A percentile compares a stretch with the other conserved stretches of the same genome.
These are phyloP conservation scores for Linnaemya tessellans DNA, from an alignment of 2,888 invertebrate species.

Conservation along the genomic window DNA sequence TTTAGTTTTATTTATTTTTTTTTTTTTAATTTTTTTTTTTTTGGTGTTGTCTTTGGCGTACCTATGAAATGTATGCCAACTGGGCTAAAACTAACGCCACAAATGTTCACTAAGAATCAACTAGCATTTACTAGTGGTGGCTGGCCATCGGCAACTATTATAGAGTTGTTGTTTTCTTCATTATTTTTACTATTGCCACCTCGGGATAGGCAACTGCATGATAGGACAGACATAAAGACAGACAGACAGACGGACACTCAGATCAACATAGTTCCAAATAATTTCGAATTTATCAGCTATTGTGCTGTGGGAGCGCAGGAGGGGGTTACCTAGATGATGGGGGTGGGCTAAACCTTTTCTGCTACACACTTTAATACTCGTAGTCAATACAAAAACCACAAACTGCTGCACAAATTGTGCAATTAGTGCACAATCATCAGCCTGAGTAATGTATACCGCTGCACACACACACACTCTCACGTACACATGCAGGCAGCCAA, in stretches of 20 bases:
- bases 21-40: slow-evolving; percentile 57
- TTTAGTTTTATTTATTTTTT: too few species aligned
- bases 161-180: slow-evolving; percentile 30
- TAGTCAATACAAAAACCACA: slow-evolving; percentile 45
- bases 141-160: slow-evolving; percentile 70
- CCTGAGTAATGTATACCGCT: slow-evolving; percentile 69
- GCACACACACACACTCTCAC: background rate
- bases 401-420: slow-evolving; percentile 72
- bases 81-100: slow-evolving; percentile 70
- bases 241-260: slow-evolving; percentile 36
- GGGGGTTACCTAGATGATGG: slow-evolving; percentile 27
- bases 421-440: slow-evolving; percentile 73
- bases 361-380: slow-evolving; percentile 64
- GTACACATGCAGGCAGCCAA: background rate
- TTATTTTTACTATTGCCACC: slow-evolving; percentile 65
- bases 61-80: slow-evolving; percentile 72
- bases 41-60: slow-evolving; percentile 72
- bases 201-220: slow-evolving; percentile 66
- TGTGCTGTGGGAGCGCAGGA: background rate
- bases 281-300: slow-evolving; percentile 56
- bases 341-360: slow-evolving; percentile 67
- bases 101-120: slow-evolving; percentile 67
- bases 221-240: slow-evolving; percentile 42
- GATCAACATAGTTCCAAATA: slow-evolving; percentile 58
- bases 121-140: slow-evolving; percentile 68